These are phyloP conservation scores for Dallia pectoralis DNA, from an alignment of 2,797 vertebrate genomes.

Conservation along the genomic window DNA sequence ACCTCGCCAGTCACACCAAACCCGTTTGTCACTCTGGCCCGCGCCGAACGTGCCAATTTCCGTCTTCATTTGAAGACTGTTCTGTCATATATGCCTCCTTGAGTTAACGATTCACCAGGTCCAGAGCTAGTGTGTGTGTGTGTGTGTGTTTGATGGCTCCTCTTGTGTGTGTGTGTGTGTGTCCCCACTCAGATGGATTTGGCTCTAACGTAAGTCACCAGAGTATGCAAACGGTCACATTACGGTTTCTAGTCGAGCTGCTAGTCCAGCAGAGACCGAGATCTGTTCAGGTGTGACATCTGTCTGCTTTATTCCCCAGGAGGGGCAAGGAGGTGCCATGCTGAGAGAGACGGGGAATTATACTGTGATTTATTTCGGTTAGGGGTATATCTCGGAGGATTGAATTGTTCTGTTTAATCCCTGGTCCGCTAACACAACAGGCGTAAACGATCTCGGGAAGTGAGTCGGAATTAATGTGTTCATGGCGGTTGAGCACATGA, in stretches of 20 bases:
- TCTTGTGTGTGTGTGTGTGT: no score
- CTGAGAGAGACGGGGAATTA: not conserved
- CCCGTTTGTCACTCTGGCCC: no score
- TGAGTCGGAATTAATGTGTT: not conserved
- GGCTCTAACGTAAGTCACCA: not conserved
- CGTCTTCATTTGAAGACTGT: not conserved
- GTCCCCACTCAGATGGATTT: not conserved
- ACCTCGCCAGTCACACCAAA: no score
- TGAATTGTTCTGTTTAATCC: not conserved
- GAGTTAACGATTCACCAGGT: not conserved
- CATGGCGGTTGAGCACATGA: not conserved
- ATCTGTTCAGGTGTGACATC: slow-evolving; percentile 28
- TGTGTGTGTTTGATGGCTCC: not conserved
- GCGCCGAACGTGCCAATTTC: not conserved
- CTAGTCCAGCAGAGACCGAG: slow-evolving; percentile 8
- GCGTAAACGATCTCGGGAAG: not conserved
- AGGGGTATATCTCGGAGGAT: not conserved
- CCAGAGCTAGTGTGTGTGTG: not conserved
- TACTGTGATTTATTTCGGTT: not conserved
- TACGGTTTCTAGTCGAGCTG: not conserved
- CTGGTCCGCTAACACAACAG: not conserved
- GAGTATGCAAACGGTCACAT: not conserved
- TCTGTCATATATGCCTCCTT: not conserved
- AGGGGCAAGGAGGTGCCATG: not conserved
- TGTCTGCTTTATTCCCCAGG: not conserved